Conservation (phyloP, 2,888 invertebrate species). For the Lycia hirtaria region DNA sequence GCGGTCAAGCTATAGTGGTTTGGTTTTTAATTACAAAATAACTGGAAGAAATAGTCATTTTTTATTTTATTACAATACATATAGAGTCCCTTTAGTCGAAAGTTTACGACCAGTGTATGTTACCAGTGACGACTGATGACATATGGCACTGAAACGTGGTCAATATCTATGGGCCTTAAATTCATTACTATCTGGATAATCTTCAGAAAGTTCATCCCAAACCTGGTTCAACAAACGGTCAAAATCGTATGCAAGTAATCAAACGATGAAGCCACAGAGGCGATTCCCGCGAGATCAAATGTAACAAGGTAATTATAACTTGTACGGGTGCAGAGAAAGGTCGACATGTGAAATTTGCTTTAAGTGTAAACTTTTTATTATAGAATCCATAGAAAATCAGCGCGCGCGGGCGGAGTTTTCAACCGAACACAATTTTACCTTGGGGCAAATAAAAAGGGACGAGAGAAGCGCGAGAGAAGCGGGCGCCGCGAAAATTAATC, state of each 20-base stretch:
- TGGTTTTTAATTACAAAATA: too few relatives aligned
- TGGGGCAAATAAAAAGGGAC: slow-evolving; percentile 79
- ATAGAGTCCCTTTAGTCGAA: too few relatives aligned
- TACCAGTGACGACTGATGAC: too few relatives aligned
- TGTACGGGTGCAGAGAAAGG: slow-evolving; percentile 64
- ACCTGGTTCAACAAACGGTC: slow-evolving; percentile 4
- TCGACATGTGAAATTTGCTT: slow-evolving; percentile 72
- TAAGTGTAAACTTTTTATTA: slow-evolving; percentile 82
- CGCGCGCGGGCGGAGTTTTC: slow-evolving; percentile 61
- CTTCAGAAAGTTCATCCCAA: too few relatives aligned
- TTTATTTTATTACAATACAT: too few relatives aligned
- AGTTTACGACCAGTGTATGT: too few relatives aligned
- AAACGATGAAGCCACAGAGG: slow-evolving; percentile 48
- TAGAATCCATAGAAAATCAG: slow-evolving; percentile 76
- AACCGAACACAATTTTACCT: slow-evolving; percentile 67
- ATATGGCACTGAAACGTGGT: too few relatives aligned
- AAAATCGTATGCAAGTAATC: slow-evolving; percentile 37
- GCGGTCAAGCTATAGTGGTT: too few relatives aligned
- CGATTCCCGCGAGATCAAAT: slow-evolving; percentile 57
- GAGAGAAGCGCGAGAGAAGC: slow-evolving; percentile 49
- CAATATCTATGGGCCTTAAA: too few relatives aligned
- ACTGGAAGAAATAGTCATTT: too few relatives aligned
- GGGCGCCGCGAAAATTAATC: slow-evolving; percentile 82
- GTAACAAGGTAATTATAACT: slow-evolving; percentile 66
- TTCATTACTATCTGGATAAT: not conserved